Evolutionary conservation across 53 echinoderm and acorn worm genomes (phyloP).

Genomic region (Apostichopus leukothele): DNA sequence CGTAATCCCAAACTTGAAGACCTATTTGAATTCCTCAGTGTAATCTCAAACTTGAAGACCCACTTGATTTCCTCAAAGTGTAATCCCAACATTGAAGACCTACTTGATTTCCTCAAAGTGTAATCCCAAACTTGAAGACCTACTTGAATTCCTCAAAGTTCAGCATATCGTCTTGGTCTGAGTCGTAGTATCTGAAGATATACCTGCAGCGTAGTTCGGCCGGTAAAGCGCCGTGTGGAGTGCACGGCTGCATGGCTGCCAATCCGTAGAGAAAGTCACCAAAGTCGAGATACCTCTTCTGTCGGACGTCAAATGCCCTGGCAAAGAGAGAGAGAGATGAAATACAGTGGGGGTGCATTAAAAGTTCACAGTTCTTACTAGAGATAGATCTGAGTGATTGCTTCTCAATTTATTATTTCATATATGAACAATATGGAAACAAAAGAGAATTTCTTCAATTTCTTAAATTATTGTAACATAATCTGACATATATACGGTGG

Average conservation of each 20-base stretch:
- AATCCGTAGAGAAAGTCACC: slow-evolving; percentile 76
- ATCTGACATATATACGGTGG: too few relatives aligned
- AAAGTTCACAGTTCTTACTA: too few relatives aligned
- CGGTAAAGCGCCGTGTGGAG: slow-evolving; percentile 74
- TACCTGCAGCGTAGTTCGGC: slow-evolving; percentile 75
- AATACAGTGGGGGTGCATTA: too few relatives aligned
- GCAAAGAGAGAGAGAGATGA: neutral
- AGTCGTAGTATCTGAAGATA: slow-evolving; percentile 77
- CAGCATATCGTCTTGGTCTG: slow-evolving; percentile 63
- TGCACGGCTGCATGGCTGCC: slow-evolving; percentile 78
- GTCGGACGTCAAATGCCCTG: slow-evolving; percentile 71
- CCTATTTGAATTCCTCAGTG: too few relatives aligned
- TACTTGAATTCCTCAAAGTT: slow-evolving; percentile 74
- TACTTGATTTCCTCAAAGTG: neutral
- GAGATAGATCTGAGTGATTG: too few relatives aligned
- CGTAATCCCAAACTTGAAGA: too few relatives aligned
- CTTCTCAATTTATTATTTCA: too few relatives aligned
- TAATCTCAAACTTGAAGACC: too few relatives aligned
- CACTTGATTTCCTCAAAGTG: too few relatives aligned
- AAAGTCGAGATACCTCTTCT: slow-evolving; percentile 52
- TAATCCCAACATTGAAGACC: neutral
- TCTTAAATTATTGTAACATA: too few relatives aligned
- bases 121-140: slow-evolving; percentile 24
- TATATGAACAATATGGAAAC: too few relatives aligned
- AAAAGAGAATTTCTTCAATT: too few relatives aligned